Conservation (phyloP, 2,797 vertebrate species). For the Cirrhinus mrigala region DNA sequence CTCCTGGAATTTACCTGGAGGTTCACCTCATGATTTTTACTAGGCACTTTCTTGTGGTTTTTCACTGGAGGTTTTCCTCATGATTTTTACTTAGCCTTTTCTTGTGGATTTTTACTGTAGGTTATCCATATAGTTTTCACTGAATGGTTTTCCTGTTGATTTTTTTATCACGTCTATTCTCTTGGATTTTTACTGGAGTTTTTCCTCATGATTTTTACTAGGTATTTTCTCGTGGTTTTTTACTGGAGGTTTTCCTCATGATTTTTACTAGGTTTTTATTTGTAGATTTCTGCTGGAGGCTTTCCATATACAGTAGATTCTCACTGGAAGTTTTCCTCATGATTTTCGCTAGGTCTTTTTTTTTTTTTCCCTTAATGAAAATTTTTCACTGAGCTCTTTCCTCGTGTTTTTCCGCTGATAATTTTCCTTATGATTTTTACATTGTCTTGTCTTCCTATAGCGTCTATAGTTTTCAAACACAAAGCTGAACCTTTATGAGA, state of each 20-base stretch:
- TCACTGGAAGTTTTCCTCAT: not conserved
- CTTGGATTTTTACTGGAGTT: not conserved
- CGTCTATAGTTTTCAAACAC: not conserved
- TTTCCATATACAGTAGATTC: too few species aligned
- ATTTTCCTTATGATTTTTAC: not conserved
- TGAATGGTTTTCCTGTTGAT: not conserved
- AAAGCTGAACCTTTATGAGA: conserved; percentile 36
- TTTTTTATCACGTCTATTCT: too few species aligned
- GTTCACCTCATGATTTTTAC: not conserved
- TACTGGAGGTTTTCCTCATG: not conserved
- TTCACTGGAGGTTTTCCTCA: not conserved
- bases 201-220: not conserved
- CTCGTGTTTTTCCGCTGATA: not conserved
- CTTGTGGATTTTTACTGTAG: not conserved
- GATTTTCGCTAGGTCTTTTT: not conserved
- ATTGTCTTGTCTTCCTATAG: not conserved
- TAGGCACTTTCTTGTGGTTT: not conserved
- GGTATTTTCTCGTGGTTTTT: not conserved
- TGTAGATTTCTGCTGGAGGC: not conserved
- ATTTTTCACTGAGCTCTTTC: not conserved
- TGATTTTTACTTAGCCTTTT: not conserved
- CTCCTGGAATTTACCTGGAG: not conserved
- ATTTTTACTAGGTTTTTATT: not conserved
- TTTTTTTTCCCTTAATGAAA: not conserved
- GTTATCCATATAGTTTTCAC: not conserved